These are phyloP conservation scores for Pipistrellus pygmaeus DNA, from an alignment of 2,797 vertebrate species.

Conservation along the genomic window DNA sequence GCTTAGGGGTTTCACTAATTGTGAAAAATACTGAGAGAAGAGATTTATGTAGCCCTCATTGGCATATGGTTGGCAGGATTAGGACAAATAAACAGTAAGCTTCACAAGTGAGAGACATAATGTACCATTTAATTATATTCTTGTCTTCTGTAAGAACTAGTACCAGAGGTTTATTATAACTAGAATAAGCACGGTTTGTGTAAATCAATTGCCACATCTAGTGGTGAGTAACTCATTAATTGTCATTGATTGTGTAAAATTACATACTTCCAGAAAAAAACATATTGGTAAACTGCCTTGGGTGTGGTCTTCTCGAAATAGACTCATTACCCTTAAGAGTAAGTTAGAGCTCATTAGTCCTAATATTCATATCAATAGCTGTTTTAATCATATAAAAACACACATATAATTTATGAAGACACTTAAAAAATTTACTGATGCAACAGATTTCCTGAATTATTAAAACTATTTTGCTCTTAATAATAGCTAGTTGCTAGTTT, in stretches of 20 bases:
- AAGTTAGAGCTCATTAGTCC: background rate
- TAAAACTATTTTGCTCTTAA: background rate
- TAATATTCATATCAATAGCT: constrained; percentile 19
- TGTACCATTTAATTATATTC: background rate
- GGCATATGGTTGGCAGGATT: background rate
- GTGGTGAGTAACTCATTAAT: background rate
- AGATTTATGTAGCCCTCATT: background rate
- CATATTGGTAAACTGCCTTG: background rate
- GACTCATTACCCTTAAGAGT: background rate
- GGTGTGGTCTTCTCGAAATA: background rate
- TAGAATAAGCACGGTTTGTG: background rate
- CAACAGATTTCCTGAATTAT: constrained; percentile 25
- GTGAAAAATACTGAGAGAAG: background rate
- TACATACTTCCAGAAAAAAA: background rate
- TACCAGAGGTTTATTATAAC: background rate
- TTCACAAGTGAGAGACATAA: background rate
- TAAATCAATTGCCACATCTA: background rate
- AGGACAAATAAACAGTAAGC: background rate
- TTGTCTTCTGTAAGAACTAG: background rate
- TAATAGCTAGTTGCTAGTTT: background rate
- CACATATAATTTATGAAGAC: background rate
- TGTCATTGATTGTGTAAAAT: background rate
- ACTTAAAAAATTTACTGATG: background rate
- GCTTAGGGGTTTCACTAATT: background rate
- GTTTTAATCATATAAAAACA: background rate